Conservation (phyloP, 35 echinoderm and acorn worm species). For the Apostichopus parvimensis region DNA sequence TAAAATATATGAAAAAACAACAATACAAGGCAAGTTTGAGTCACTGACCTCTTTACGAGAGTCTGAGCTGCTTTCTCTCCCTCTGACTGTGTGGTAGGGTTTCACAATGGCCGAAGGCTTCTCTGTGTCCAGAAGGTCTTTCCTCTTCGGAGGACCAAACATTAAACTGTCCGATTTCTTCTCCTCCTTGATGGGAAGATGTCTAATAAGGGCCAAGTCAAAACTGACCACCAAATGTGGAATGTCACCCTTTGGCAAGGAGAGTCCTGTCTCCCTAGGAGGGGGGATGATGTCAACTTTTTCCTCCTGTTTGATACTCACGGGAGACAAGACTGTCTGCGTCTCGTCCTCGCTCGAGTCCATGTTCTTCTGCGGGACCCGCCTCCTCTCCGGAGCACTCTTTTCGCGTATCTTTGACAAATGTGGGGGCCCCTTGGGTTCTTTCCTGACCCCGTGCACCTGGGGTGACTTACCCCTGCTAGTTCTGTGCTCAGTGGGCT, state of each 20-base stretch:
- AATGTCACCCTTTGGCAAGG: conserved; percentile 54
- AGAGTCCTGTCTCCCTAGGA: conserved; percentile 12
- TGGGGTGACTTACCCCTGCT: conserved; percentile 34
- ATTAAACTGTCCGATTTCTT: conserved; percentile 21
- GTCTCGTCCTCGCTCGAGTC: conserved; percentile 34
- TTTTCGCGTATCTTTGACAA: conserved; percentile 30
- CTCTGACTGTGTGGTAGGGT: conserved; percentile 44
- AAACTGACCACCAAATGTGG: conserved; percentile 53
- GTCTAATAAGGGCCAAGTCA: conserved; percentile 36
- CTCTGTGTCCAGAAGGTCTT: conserved; percentile 48
- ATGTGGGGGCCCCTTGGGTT: conserved; percentile 22
- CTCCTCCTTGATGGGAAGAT: conserved; percentile 31
- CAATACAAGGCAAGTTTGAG: too few relatives aligned
- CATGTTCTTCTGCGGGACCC: conserved; percentile 52
- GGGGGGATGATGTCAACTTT: neutral
- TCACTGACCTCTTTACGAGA: conserved; percentile 52
- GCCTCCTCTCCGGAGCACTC: neutral
- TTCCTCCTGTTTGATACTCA: conserved; percentile 36
- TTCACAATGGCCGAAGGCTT: conserved; percentile 57
- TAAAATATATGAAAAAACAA: too few relatives aligned
- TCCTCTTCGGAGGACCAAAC: conserved; percentile 40
- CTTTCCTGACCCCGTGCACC: conserved; percentile 9
- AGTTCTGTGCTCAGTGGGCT: conserved; percentile 33
- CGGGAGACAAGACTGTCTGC: conserved; percentile 25
- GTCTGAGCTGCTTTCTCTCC: conserved; percentile 36